Base-by-base conservation (phyloP, 2,888 invertebrate species). In the Platycnemis pennipes region DNA sequence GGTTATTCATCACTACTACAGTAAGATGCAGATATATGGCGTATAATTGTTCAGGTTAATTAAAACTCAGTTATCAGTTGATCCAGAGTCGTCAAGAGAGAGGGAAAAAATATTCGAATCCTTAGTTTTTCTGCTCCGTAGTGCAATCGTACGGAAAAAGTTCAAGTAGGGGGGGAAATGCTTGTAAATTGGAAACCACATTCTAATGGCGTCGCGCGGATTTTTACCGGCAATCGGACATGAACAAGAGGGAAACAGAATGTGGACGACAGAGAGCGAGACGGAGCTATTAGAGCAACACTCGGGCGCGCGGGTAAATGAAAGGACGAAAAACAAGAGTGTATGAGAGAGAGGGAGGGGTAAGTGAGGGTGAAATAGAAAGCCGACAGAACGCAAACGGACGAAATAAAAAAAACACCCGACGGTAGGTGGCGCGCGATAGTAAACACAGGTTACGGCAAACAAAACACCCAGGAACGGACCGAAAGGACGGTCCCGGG, bases 401-500 rank as follows among this genome's bases (percentile, higher is more conserved):
- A 37, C 16, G 77, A 37, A 63, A 5, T 49, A 19, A 69, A 69
- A n/a, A 69, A 77, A 77, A 77, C 13, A 77, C 1, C 11, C 37
- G 77, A 77, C 37, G 37, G 37, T 77, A 77, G 77, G 77, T 77
- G 77, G n/a, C 77, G 77, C 26, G 26, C 13, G 77, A 77, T 77
- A 77, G 77, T 77, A 77, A 77, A 77, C 77, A 77, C 77, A 37
- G 77, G 77, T 77, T 77, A 77, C 77, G 49, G 44, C 53, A 89
- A 53, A 16, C 49, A 89, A 77, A 89, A 89, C 49, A 89, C 42
- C 31, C 37, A 49, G 1, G n/a, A 11, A 16, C 37, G 4, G 88
- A 49, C 22, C 37, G 49, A 11, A 37, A 22, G 53, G 42, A 37
- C 53, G 45, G 42, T 53, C 53, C 88, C n/a, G 49, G 88, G 53